Base-by-base conservation (phyloP, 2,888 invertebrate genomes). In the Epistrophella euchroma region DNA sequence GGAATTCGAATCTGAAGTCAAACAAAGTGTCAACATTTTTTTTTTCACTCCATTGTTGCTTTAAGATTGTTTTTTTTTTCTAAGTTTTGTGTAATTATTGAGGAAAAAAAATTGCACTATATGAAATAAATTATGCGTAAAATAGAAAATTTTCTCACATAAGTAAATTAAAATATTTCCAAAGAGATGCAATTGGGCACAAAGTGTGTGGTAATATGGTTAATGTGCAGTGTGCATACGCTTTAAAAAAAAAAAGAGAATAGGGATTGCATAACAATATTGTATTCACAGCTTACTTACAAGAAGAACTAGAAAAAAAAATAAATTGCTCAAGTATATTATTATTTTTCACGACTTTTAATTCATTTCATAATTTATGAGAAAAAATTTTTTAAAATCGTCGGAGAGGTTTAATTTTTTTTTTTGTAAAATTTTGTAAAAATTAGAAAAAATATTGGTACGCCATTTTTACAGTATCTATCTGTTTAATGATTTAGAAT, bases 111-210 rank as follows among this genome's bases (percentile, higher is more conserved):
- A 45, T 58, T 64, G 37, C 45, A 68, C 17, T 62, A 40, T 55
- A 13, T 35, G 22, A 35, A 45, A 74, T 52, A 37, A 60, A 70
- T 70, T 76, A 45, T 72, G 47, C 66, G 47, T 66, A 77, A 76
- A 82, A 66, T 50, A 64, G 17, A 35, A 72, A 22, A 64, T 37
- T 72, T 82, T 82, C 81, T 58, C 77, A 82, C 81, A 77, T 77
- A 71, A 64, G 72, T 81, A 72, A 71, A 28, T 47, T 72, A 71
- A 76, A 45, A 64, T 64, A 43, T 66, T 66, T 66, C 32, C 28
- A 66, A 66, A 66, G 64, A 35, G 32, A 32, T 35, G 66, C 47
- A 66, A 66, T 28, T 35, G 40, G 32, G 25, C 60, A 55, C 62
- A 64, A 64, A 47, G 37, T 45, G 58, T 68, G 72, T 28, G 45